These are phyloP conservation scores for Drosophila peninsularis DNA, from an alignment of 2,888 invertebrate genomes.

Conservation along the genomic window DNA sequence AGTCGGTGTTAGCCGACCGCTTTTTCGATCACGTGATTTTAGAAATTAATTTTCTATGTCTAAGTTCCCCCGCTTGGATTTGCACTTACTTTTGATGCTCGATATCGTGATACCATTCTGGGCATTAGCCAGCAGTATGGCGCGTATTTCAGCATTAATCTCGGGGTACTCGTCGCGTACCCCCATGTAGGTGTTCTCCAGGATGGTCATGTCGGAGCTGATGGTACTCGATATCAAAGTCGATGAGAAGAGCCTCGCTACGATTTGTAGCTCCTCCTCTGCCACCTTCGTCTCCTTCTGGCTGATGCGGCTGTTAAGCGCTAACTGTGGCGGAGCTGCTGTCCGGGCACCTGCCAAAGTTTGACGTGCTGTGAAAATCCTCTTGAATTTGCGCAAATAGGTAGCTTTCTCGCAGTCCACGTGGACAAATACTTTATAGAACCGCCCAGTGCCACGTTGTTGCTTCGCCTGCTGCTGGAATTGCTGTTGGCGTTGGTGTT, in stretches of 20 bases:
- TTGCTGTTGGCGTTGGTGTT: not conserved
- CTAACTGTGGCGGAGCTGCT: slow-evolving; percentile 9
- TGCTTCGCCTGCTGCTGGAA: slow-evolving; percentile 24
- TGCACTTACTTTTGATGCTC: slow-evolving; percentile 79
- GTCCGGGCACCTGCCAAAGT: slow-evolving; percentile 10
- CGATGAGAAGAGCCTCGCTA: slow-evolving; percentile 73
- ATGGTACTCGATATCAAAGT: slow-evolving; percentile 59
- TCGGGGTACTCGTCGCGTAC: slow-evolving; percentile 80
- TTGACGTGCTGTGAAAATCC: slow-evolving; percentile 41
- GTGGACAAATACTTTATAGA: slow-evolving; percentile 37
- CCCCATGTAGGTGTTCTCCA: slow-evolving; percentile 62
- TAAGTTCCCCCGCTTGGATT: not conserved
- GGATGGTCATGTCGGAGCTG: slow-evolving; percentile 76
- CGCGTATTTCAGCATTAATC: slow-evolving; percentile 80
- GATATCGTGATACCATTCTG: slow-evolving; percentile 83
- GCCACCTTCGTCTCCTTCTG: not conserved
- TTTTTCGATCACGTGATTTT: not conserved
- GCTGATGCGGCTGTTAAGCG: slow-evolving; percentile 7
- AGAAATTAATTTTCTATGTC: not conserved
- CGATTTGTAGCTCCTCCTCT: slow-evolving; percentile 53
- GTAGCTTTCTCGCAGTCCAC: slow-evolving; percentile 42
- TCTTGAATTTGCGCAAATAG: slow-evolving; percentile 54
- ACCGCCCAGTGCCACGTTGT: slow-evolving; percentile 36
- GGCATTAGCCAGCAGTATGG: slow-evolving; percentile 81
- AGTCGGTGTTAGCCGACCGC: not conserved